Evolutionary conservation across 1,140 invertebrate species (phyloP).

Genomic region (Saccostrea cuccullata): DNA sequence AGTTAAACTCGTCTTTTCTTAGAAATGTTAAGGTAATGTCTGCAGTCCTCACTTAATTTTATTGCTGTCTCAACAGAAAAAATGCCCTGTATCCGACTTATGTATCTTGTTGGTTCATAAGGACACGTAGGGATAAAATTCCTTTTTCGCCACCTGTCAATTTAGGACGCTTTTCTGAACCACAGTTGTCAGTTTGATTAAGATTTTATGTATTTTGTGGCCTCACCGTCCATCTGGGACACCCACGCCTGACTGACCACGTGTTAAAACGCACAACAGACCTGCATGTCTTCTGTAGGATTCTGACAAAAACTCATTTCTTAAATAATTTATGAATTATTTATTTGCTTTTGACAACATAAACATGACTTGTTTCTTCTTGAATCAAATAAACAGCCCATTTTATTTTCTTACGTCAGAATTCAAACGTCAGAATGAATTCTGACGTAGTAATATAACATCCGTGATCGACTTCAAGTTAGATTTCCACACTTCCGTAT

Average conservation of each 20-base stretch:
- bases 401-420: too few species aligned
- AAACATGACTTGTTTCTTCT: too few species aligned
- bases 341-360: too few species aligned
- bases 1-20: not conserved
- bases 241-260: conserved; percentile 2
- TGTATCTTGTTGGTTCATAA: not conserved
- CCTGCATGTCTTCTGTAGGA: not conserved
- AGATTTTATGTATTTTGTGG: conserved; percentile 9
- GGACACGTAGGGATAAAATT: not conserved
- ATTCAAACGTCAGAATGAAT: too few species aligned
- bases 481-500: too few species aligned
- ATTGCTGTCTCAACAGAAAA: not conserved
- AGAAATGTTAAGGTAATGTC: not conserved
- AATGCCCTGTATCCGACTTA: not conserved
- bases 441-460: too few species aligned
- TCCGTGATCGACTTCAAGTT: too few species aligned
- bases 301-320: not conserved
- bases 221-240: not conserved
- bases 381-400: too few species aligned
- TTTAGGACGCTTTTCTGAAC: not conserved
- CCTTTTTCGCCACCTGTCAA: not conserved
- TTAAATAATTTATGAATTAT: conserved; percentile 23
- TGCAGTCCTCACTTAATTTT: not conserved
- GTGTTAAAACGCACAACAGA: not conserved
- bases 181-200: not conserved